Evolutionary conservation across 2,888 invertebrate species (phyloP).

Genomic region (Rhamphomyia laevipes): DNA sequence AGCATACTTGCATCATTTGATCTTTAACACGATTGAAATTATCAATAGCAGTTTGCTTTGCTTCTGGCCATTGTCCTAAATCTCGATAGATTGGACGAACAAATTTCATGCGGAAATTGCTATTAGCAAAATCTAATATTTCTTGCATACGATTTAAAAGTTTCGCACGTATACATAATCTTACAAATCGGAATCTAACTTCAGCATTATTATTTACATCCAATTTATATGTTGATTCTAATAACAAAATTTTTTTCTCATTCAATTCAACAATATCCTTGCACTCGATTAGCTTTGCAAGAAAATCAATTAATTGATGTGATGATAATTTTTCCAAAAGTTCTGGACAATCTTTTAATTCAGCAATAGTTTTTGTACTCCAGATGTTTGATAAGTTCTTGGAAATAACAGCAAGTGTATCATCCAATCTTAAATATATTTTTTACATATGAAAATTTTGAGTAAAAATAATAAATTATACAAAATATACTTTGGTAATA

Average conservation of each 20-base stretch:
- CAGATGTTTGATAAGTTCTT: slow-evolving; percentile 45
- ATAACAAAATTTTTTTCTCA: slow-evolving; percentile 42
- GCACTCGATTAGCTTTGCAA: slow-evolving; percentile 52
- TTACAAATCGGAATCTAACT: slow-evolving; percentile 65
- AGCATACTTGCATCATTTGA: slow-evolving; percentile 76
- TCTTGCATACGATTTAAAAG: slow-evolving; percentile 54
- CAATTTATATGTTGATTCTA: slow-evolving; percentile 56
- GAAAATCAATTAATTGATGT: slow-evolving; percentile 55
- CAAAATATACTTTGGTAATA: slow-evolving; percentile 60
- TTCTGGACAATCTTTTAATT: slow-evolving; percentile 37
- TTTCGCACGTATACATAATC: slow-evolving; percentile 61
- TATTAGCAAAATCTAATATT: slow-evolving; percentile 66
- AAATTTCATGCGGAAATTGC: slow-evolving; percentile 85
- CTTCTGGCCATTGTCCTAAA: slow-evolving; percentile 65
- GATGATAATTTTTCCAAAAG: slow-evolving; percentile 48
- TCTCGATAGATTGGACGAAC: slow-evolving; percentile 79
- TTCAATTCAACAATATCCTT: slow-evolving; percentile 35
- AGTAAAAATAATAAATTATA: neutral
- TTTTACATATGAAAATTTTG: neutral
- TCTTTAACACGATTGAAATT: slow-evolving; percentile 58
- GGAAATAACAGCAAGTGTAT: slow-evolving; percentile 50
- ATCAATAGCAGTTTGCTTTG: slow-evolving; percentile 52
- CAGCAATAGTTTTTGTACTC: slow-evolving; percentile 38
- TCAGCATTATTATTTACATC: slow-evolving; percentile 61
- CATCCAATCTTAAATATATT: slow-evolving; percentile 49